Conservation (phyloP, 2,113 vertebrate species). For the Erinaceus europaeus region DNA sequence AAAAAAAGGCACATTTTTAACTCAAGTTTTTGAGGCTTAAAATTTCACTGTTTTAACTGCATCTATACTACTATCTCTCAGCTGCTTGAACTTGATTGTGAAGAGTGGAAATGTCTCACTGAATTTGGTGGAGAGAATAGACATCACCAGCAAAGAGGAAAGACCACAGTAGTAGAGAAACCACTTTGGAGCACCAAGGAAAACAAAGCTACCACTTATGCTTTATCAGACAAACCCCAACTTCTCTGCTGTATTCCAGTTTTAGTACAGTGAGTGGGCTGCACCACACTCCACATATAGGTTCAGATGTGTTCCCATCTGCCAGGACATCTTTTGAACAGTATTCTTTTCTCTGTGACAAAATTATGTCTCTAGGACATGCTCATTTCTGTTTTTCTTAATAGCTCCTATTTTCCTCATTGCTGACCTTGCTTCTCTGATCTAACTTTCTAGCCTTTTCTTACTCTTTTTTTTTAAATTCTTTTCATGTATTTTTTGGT, state of each 20-base stretch:
- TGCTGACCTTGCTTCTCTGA: not conserved
- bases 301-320: not conserved
- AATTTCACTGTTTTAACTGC: not conserved
- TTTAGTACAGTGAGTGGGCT: not conserved
- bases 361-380: not conserved
- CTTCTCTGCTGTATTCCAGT: not conserved
- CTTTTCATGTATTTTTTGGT: slow-evolving; percentile 58
- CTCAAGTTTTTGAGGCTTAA: not conserved
- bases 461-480: slow-evolving; percentile 25
- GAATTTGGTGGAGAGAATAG: not conserved
- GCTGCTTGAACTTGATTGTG: not conserved
- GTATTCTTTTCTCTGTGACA: not conserved
- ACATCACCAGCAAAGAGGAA: not conserved
- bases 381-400: not conserved
- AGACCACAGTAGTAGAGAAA: not conserved
- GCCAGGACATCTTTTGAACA: not conserved
- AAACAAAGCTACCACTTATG: not conserved
- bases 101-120: not conserved
- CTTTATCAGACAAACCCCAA: too few species aligned
- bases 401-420: fast-evolving
- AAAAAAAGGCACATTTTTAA: not conserved
- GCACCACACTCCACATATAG: fast-evolving
- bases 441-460: not conserved
- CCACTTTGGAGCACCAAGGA: not conserved
- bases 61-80: not conserved